Conservation (phyloP, 2,888 invertebrate genomes). For the Agonopterix arenella region DNA sequence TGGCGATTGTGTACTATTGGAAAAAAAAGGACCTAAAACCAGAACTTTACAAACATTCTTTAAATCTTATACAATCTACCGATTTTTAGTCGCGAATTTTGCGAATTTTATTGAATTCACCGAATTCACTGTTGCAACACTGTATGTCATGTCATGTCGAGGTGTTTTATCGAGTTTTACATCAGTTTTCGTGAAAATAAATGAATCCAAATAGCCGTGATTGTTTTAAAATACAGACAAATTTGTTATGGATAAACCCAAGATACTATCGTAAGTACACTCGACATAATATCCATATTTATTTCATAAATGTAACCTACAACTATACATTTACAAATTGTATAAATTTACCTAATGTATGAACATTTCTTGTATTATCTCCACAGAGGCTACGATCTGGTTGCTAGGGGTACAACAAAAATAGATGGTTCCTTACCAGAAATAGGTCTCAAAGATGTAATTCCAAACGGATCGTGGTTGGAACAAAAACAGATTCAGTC, state of each 20-base stretch:
- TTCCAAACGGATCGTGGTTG: constrained; percentile 75
- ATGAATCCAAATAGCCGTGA: neutral
- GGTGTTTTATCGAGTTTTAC: neutral
- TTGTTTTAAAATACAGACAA: too few relatives aligned
- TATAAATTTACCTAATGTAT: neutral
- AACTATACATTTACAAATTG: neutral
- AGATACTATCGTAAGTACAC: constrained; percentile 41
- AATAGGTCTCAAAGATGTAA: constrained; percentile 70
- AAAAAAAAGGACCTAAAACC: too few relatives aligned
- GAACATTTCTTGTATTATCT: neutral
- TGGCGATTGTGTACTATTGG: too few relatives aligned
- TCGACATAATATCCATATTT: neutral
- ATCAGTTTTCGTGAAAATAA: neutral
- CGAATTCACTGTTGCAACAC: too few relatives aligned
- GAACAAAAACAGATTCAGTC: constrained; percentile 78
- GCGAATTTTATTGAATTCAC: too few relatives aligned
- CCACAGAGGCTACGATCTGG: constrained; percentile 54
- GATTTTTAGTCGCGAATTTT: too few relatives aligned
- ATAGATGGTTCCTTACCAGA: constrained; percentile 63
- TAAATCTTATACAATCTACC: too few relatives aligned
- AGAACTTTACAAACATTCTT: too few relatives aligned
- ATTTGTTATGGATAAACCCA: constrained; percentile 25
- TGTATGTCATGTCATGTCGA: neutral
- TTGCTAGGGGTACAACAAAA: constrained; percentile 57
- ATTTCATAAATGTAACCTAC: neutral